Conservation (phyloP, 2,113 vertebrate species). For the Rafetus swinhoei region DNA sequence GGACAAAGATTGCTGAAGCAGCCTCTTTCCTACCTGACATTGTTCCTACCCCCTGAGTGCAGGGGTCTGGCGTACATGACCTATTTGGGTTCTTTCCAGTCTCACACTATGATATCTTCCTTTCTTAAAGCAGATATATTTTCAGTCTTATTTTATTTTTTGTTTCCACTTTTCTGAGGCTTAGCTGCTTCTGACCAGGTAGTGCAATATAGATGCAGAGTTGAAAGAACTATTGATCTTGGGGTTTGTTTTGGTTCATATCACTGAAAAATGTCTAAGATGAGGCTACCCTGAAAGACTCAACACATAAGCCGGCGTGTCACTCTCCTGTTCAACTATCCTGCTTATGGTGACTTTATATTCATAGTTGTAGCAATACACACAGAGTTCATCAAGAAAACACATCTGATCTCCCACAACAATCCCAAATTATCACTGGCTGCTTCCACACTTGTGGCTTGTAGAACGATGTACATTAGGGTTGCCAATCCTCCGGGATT, state of each 20-base stretch:
- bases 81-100: background rate
- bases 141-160: background rate
- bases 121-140: background rate
- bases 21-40: background rate
- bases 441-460: background rate
- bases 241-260: background rate
- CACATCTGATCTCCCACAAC: background rate
- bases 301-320: background rate
- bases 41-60: background rate
- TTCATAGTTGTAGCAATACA: background rate
- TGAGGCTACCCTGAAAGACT: background rate
- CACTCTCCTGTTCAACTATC: background rate
- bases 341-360: background rate
- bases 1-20: conserved; percentile 21
- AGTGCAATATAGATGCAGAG: conserved; percentile 51
- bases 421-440: background rate
- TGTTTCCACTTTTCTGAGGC: conserved; percentile 33
- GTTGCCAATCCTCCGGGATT: no score
- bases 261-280: background rate
- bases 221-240: conserved; percentile 22
- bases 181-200: conserved; percentile 38
- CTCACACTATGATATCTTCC: background rate
- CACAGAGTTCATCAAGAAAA: background rate
- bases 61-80: background rate
- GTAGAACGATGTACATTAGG: background rate